Conservation (phyloP, 2,888 invertebrate species). For the Nomada flava region DNA sequence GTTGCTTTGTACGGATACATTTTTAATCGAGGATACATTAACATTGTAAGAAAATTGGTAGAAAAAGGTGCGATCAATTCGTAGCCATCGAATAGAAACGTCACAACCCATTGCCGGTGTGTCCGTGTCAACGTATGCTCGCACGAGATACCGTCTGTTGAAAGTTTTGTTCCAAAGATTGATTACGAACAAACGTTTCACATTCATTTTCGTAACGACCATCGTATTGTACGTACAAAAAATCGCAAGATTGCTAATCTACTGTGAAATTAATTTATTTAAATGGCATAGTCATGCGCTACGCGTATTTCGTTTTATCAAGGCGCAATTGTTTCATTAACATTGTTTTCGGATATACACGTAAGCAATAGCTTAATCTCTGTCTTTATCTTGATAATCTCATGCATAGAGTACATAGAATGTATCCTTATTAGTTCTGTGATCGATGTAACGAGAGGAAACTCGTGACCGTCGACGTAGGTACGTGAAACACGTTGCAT, state of each 20-base stretch:
- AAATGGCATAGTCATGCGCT: too few species aligned
- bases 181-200: conserved; percentile 20
- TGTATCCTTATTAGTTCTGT: conserved; percentile 58
- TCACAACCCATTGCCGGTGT: conserved; percentile 52
- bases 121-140: conserved; percentile 55
- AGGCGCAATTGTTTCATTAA: conserved; percentile 4
- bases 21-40: not conserved
- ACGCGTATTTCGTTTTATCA: conserved; percentile 6
- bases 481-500: conserved; percentile 55
- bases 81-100: conserved; percentile 59
- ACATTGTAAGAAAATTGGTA: conserved; percentile 4
- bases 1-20: not conserved
- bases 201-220: conserved; percentile 31
- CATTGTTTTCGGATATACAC: not conserved
- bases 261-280: too few species aligned
- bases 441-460: conserved; percentile 57
- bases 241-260: conserved; percentile 32
- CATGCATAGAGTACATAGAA: not conserved
- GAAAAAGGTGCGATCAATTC: conserved; percentile 63
- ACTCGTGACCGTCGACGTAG: conserved; percentile 61
- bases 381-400: conserved; percentile 32
- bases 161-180: conserved; percentile 22
- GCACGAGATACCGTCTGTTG: conserved; percentile 25
- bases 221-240: conserved; percentile 34
- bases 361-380: conserved; percentile 4